Base-by-base conservation (phyloP, 2,888 invertebrate species). In the Nebria salina region DNA sequence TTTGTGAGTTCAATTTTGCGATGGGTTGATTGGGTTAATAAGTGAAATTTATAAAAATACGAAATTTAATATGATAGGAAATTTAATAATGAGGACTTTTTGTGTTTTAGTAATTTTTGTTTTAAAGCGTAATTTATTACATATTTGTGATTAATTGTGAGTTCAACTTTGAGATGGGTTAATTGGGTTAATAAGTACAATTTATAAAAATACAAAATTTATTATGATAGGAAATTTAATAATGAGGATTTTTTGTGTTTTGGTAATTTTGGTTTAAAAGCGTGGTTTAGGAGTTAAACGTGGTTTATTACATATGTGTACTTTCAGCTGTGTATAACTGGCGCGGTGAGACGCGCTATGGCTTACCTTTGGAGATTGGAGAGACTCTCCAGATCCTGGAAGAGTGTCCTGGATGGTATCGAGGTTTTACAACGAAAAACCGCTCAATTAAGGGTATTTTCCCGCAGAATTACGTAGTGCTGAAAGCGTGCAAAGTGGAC, bases 371-470 rank as follows among this genome's bases (percentile, higher is more conserved):
- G 85, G 96, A 97, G 89, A 96, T 98, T 85, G 98, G 98, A 82
- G 98, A 98, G 88, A 95, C 96, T 5, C 94, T 98, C 2, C 97
- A 97, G 88, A 96, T 98, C 85, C 90, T 96, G 85, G 97, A 97
- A 90, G 97, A 98, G 91, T 96, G 95, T 90, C 92, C 92, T 88
- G 95, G 95, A 34, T 98, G 97, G 97, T 97, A 93, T 89, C 91
- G 97, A 84, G 97, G 97, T 72, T 96, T 95, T 87, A 94, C 95
- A 82, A 93, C 94, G 34, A 94, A 95, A 86, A 94, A 94, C 85
- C 90, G 93, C 83, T 89, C 91, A 68, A 89, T 93, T 86, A 90
- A 93, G 90, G 91, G 92, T 85, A 94, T 98, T 83, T 97, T 97
- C 86, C 96, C 97, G 20, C 93, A 95, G 84, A 93, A 94, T 68